A percentile compares a stretch with the other conserved stretches of the same genome.
Evolutionary conservation across 2,113 vertebrate genomes (phyloP).

Genomic region (Dipodomys ordii): DNA sequence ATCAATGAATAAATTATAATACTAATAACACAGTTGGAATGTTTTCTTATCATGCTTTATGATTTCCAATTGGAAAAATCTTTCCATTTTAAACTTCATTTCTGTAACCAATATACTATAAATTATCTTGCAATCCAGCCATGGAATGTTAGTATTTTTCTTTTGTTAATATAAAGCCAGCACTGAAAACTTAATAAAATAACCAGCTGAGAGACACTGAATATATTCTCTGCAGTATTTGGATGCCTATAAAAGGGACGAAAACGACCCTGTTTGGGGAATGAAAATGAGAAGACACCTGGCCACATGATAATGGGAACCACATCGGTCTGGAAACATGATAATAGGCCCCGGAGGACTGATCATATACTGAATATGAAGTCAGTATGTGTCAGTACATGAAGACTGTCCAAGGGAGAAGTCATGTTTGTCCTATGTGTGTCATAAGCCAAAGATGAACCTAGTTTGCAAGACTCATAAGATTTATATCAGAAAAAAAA

Average conservation of each 20-base stretch:
- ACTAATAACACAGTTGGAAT: neutral
- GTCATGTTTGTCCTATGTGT: neutral
- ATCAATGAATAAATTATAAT: constrained; percentile 76
- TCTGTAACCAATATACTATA: constrained; percentile 2
- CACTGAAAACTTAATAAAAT: constrained; percentile 64
- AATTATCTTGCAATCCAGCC: constrained; percentile 46
- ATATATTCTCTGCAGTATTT: constrained; percentile 68
- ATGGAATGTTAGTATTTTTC: constrained; percentile 75
- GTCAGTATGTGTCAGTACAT: constrained; percentile 47
- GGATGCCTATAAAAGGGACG: constrained; percentile 45
- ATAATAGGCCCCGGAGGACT: neutral
- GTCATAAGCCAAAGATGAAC: neutral
- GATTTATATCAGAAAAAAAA: constrained; percentile 33
- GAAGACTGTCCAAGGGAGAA: constrained; percentile 58
- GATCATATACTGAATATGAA: constrained; percentile 53
- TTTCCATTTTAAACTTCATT: constrained; percentile 47
- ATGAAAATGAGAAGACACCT: constrained; percentile 43
- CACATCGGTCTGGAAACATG: neutral
- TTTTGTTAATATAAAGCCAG: constrained; percentile 61
- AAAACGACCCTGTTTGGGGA: neutral
- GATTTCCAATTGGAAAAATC: constrained; percentile 65
- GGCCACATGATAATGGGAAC: constrained; percentile 62
- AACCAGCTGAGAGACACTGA: constrained; percentile 68
- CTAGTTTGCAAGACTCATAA: constrained; percentile 65
- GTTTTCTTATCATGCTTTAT: constrained; percentile 76